These are phyloP conservation scores for Nasonia giraulti DNA, from an alignment of 1,140 invertebrate genomes.

Conservation along the genomic window DNA sequence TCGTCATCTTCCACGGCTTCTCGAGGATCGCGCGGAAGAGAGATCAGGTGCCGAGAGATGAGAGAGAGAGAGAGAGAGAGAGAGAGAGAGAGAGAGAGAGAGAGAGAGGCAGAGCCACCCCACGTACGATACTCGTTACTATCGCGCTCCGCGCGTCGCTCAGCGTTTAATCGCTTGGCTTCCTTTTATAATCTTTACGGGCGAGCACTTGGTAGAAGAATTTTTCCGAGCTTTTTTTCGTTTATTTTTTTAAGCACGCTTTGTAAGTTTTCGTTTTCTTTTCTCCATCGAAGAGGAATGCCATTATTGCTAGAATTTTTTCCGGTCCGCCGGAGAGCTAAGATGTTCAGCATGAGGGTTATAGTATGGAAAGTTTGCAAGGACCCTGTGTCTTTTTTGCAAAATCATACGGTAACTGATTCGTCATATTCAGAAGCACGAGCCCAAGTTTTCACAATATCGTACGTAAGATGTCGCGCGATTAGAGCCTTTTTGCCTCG, in stretches of 20 bases:
- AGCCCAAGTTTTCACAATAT: not conserved
- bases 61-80: slow-evolving; percentile 16
- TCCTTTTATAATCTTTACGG: slow-evolving; percentile 42
- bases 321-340: not conserved
- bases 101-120: not conserved
- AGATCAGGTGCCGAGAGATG: slow-evolving; percentile 24
- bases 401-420: not conserved
- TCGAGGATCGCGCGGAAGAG: slow-evolving; percentile 8
- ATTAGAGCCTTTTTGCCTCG: slow-evolving; percentile 23
- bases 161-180: slow-evolving; percentile 36
- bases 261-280: not conserved
- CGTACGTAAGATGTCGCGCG: not conserved
- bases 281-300: not conserved
- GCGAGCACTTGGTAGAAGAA: not conserved
- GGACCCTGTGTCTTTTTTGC: too few relatives aligned
- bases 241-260: not conserved
- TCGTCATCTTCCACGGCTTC: slow-evolving; percentile 43
- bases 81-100: slow-evolving; percentile 8
- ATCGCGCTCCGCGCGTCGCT: slow-evolving; percentile 10
- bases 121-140: slow-evolving; percentile 41
- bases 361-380: too few relatives aligned
- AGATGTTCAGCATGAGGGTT: not conserved
- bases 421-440: not conserved
- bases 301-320: not conserved
- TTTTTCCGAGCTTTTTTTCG: not conserved